Evolutionary conservation across 2,797 vertebrate species (phyloP).

Genomic region (Eulemur mongoz): DNA sequence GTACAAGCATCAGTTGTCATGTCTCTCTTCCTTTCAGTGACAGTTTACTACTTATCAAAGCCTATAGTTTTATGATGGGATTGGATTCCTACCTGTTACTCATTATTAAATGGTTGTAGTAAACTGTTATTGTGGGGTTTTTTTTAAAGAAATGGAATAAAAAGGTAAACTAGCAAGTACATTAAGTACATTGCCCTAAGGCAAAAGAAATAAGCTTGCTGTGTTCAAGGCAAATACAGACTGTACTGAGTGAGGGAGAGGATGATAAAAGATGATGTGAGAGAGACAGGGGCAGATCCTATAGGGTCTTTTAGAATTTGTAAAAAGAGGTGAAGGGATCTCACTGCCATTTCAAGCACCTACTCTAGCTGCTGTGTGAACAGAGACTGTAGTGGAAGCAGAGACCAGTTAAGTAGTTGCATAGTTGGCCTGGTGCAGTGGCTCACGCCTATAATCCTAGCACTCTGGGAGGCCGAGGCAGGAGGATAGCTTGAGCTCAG

Average conservation of each 20-base stretch:
- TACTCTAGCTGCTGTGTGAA: background rate
- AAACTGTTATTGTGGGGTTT: background rate
- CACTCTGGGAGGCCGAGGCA: too few relatives aligned
- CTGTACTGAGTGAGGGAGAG: background rate
- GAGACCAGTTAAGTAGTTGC: rapidly evolving
- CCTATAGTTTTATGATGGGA: background rate
- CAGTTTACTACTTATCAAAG: background rate
- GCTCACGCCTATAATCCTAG: too few relatives aligned
- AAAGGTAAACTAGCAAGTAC: background rate
- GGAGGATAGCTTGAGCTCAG: too few relatives aligned
- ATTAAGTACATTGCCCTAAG: background rate
- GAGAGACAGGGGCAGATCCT: rapidly evolving
- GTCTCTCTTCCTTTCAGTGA: background rate
- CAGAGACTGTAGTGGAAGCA: background rate
- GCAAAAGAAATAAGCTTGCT: background rate
- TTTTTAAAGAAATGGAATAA: background rate
- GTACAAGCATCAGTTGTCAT: background rate
- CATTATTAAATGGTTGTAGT: background rate
- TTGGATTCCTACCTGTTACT: slow-evolving; percentile 6
- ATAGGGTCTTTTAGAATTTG: background rate
- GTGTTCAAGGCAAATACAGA: too few relatives aligned
- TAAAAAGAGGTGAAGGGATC: background rate
- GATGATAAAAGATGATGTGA: background rate
- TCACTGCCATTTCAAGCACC: background rate
- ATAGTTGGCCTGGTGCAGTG: too few relatives aligned